Base-by-base conservation (phyloP, 1,140 invertebrate species). In the Drosophila azteca region DNA sequence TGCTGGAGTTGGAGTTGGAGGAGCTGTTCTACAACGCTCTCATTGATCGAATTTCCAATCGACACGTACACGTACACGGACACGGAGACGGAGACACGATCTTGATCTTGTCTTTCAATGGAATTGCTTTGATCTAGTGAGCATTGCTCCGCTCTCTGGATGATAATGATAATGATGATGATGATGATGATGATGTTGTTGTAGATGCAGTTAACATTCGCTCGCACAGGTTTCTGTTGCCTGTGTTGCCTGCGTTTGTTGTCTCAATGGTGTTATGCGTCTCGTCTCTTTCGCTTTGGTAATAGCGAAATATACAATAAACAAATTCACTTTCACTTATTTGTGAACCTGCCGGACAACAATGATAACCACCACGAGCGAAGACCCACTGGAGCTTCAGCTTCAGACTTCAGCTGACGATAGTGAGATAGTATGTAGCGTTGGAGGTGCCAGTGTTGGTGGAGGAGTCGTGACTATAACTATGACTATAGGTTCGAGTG, bases 321-420 rank as follows among this genome's bases (percentile, higher is more conserved):
- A 88, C 83, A 87, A 87, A 87, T 87, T 87, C 83, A 87, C 83
- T 87, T 87, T 87, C 83, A 87, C 83, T 87, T 87, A 88, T 88
- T 88, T 83, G 79, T 88, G 81, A 82, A 82, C 79, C 79, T 82
- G 79, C 64, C 79, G 45, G 54, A 53, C 62, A 61, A 55, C 70
- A 55, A 31, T 15, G 13, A 22, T 20, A 54, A 48, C 45, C 41
- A 43, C 29, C 22, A 22, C 29, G 24, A 26, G 20, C 58, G 24
- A 46, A 51, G 17, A 57, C 45, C 3, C 24, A 24, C 15, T 50
- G 31, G 49, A 54, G 44, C 5, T 15, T 29, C 20, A 54, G 44
- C 5, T 15, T 29, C 20, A 46, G 46, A 20, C 31, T 13, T 13
- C 11, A 39, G 35, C 11, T 39, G 59, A 15, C n/a, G 44, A 29